Base-by-base conservation (phyloP, 2,888 invertebrate species). In the Macrophya annulata region DNA sequence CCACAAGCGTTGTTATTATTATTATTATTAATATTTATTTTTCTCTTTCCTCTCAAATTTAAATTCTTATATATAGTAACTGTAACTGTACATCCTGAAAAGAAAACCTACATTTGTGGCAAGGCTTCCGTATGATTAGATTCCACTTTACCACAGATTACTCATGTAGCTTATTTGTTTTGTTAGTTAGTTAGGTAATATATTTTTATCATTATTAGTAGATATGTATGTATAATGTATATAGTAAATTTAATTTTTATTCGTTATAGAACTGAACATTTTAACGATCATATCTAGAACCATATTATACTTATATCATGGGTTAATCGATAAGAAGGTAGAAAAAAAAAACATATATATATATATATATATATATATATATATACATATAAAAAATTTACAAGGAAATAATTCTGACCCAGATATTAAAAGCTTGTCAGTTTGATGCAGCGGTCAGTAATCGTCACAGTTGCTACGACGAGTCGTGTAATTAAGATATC, bases 401-500 rank as follows among this genome's bases (percentile, higher is more conserved):
- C 2, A n/a, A 55, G 55, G n/a, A n/a, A 55, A 17, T 17, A 43
- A 72, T 72, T 43, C 4, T 62, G 62, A 21, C 81, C 59, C 37
- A 59, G 62, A 62, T 62, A 48, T 37, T 55, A 77, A 37, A 81
- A 43, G 21, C 81, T 81, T 21, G 81, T 81, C 59, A 81, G 59
- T 68, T 51, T 48, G 83, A 43, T 48, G 83, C 83, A 83, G 83
- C 68, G 83, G 37, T 71, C 68, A 55, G 59, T 55, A 37, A 59
- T 43, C 10, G 40, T 81, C 72, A 25, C 62, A 15, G 48, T 45
- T 17, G 68, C 12, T 55, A 48, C 83, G 83, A 83, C 25, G 83
- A 83, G 83, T 48, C 83, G 21, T 31, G 65, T 83, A 83, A 83
- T 83, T 83, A 83, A 12, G 21, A 83, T 71, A 83, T 83, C 83